Evolutionary conservation across 2,113 vertebrate species (phyloP).

Genomic region (Pseudorhombus dupliciocellatus): DNA sequence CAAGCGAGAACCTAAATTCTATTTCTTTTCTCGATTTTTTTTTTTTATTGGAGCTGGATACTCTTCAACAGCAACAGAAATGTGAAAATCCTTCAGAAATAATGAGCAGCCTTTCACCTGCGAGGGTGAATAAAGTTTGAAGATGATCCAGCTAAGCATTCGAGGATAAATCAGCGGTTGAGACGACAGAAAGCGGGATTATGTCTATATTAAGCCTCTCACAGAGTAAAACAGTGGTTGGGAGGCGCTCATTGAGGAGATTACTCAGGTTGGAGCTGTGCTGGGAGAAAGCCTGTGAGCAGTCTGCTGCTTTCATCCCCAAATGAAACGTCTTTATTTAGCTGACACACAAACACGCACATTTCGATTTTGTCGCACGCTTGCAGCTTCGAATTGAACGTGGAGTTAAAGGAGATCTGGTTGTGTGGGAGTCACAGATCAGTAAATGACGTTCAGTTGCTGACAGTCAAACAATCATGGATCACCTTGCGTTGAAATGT

Average conservation of each 20-base stretch:
- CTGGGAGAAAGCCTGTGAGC: conserved; percentile 45
- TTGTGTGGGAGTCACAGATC: neutral
- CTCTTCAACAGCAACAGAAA: neutral
- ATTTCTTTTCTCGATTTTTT: neutral
- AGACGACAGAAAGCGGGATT: conserved; percentile 69
- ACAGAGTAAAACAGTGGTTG: conserved; percentile 62
- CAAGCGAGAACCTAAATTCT: too few species aligned
- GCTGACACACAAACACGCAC: conserved; percentile 40
- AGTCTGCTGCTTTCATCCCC: conserved; percentile 47
- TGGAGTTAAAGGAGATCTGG: neutral
- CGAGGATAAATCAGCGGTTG: conserved; percentile 37
- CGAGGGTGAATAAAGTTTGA: neutral
- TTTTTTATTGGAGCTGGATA: neutral
- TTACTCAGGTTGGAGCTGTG: conserved; percentile 48
- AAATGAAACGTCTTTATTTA: conserved; percentile 57
- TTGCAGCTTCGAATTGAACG: conserved; percentile 7
- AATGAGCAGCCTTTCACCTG: conserved; percentile 1
- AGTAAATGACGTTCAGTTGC: too few species aligned
- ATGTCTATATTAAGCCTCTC: conserved; percentile 64
- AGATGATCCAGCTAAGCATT: conserved; percentile 14
- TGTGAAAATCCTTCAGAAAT: neutral
- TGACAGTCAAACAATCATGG: too few species aligned
- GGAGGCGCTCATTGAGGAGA: conserved; percentile 64
- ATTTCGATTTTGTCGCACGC: conserved; percentile 31
- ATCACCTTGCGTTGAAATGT: too few species aligned